Percentiles rank a stretch among this genome's conserved stretches.
These are phyloP conservation scores for Porites evermanni DNA, from an alignment of 92 coral and sea anemone species.

Conservation along the genomic window DNA sequence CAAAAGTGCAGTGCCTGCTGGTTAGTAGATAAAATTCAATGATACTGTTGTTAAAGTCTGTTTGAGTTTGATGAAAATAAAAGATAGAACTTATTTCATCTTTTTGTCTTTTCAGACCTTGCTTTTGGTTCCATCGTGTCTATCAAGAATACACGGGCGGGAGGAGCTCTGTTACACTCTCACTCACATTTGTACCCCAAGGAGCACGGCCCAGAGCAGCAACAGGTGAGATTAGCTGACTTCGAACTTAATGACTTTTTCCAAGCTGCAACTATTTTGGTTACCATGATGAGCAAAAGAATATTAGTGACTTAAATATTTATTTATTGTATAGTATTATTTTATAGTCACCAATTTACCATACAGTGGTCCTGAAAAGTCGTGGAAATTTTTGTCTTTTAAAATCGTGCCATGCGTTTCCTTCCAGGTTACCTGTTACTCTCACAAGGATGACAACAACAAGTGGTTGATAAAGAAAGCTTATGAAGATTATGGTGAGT, in stretches of 20 bases:
- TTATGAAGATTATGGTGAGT: constrained; percentile 85
- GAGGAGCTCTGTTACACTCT: constrained; percentile 96
- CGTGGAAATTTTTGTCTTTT: too few relatives aligned
- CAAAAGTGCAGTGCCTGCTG: constrained; percentile 86
- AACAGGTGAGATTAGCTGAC: constrained; percentile 64
- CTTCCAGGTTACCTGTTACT: constrained; percentile 88
- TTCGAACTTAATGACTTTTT: too few relatives aligned
- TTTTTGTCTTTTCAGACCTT: constrained; percentile 65
- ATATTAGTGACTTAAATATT: too few relatives aligned
- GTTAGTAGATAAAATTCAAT: constrained; percentile 32
- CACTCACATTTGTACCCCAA: constrained; percentile 96
- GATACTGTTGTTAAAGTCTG: background rate
- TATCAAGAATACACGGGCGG: constrained; percentile 90
- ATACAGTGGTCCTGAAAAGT: too few relatives aligned
- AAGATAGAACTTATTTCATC: background rate
- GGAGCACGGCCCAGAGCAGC: constrained; percentile 95
- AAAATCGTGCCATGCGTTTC: background rate
- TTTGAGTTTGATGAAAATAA: background rate
- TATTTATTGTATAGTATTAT: too few relatives aligned
- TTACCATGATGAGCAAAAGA: too few relatives aligned
- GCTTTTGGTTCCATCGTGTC: constrained; percentile 98
- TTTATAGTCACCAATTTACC: too few relatives aligned
- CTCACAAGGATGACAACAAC: constrained; percentile 96
- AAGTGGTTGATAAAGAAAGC: constrained; percentile 91
- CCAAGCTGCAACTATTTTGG: too few relatives aligned